Evolutionary conservation across 2,888 invertebrate species (phyloP).

Genomic region (Chloroclysta siterata): DNA sequence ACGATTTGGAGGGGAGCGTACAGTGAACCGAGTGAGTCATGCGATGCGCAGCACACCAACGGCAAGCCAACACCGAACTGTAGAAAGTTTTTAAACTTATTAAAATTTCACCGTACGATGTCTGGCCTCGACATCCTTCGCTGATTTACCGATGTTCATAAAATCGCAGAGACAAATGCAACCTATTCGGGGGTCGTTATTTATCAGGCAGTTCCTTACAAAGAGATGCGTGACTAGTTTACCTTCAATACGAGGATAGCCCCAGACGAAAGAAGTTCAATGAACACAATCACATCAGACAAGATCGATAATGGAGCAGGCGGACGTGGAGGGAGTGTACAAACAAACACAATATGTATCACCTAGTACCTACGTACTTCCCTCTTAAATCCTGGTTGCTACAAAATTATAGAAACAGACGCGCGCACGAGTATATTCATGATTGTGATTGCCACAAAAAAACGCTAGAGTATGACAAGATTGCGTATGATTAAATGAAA

Average conservation of each 20-base stretch:
- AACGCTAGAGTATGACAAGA: not conserved
- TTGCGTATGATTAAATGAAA: not conserved
- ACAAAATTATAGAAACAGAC: constrained; percentile 3
- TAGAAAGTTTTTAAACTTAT: constrained; percentile 78
- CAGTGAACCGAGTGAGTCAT: constrained; percentile 67
- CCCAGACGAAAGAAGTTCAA: constrained; percentile 35
- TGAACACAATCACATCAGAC: constrained; percentile 42
- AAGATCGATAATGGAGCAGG: constrained; percentile 37
- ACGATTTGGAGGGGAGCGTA: constrained; percentile 54
- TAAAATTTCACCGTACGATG: constrained; percentile 81
- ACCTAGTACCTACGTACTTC: constrained; percentile 18
- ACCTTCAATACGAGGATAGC: constrained; percentile 19
- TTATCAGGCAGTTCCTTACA: constrained; percentile 18
- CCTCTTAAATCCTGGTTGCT: not conserved
- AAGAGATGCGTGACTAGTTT: constrained; percentile 12
- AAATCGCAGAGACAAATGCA: constrained; percentile 21
- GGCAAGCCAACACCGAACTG: constrained; percentile 57
- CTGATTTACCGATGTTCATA: constrained; percentile 50
- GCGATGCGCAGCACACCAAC: constrained; percentile 49
- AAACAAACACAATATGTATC: constrained; percentile 13
- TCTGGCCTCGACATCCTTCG: constrained; percentile 54
- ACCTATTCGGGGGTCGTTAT: constrained; percentile 1
- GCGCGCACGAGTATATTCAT: not conserved
- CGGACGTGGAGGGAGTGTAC: constrained; percentile 27
- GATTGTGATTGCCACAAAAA: not conserved